These are phyloP conservation scores for Calycopis cecrops DNA, from an alignment of 1,140 invertebrate species.

Conservation along the genomic window DNA sequence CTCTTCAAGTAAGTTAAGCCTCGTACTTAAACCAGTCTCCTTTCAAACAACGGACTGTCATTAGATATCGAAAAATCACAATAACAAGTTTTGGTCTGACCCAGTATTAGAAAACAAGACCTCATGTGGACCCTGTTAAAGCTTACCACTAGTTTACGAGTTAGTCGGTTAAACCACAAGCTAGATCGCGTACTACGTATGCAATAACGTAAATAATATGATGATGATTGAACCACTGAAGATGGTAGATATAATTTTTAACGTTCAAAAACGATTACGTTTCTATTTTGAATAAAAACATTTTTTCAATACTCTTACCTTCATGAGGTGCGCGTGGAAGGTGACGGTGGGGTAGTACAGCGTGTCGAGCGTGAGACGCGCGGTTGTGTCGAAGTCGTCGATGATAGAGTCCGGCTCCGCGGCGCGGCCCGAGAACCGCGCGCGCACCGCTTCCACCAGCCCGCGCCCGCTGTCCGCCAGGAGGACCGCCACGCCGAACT, in stretches of 20 bases:
- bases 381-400: slow-evolving; percentile 66
- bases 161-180: too few relatives aligned
- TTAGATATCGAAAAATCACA: slow-evolving; percentile 1
- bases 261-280: too few relatives aligned
- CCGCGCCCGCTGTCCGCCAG: slow-evolving; percentile 73
- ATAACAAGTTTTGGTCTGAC: too few relatives aligned
- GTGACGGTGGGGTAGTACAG: slow-evolving; percentile 79
- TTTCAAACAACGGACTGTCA: too few relatives aligned
- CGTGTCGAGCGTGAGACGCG: slow-evolving; percentile 72
- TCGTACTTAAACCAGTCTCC: too few relatives aligned
- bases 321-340: slow-evolving; percentile 60
- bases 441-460: slow-evolving; percentile 49
- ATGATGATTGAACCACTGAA: too few relatives aligned
- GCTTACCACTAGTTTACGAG: too few relatives aligned
- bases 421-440: slow-evolving; percentile 31
- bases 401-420: slow-evolving; percentile 46
- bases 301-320: slow-evolving; percentile 36
- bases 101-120: too few relatives aligned
- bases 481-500: slow-evolving; percentile 76
- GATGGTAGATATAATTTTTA: too few relatives aligned
- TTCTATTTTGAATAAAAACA: not conserved
- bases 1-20: too few relatives aligned
- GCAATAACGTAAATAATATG: not conserved
- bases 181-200: too few relatives aligned
- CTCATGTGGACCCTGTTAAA: too few relatives aligned